Percentiles rank a stretch among this genome's conserved stretches.
These are phyloP conservation scores for Aleiodes testaceus DNA, from an alignment of 2,888 invertebrate species.

Conservation along the genomic window DNA sequence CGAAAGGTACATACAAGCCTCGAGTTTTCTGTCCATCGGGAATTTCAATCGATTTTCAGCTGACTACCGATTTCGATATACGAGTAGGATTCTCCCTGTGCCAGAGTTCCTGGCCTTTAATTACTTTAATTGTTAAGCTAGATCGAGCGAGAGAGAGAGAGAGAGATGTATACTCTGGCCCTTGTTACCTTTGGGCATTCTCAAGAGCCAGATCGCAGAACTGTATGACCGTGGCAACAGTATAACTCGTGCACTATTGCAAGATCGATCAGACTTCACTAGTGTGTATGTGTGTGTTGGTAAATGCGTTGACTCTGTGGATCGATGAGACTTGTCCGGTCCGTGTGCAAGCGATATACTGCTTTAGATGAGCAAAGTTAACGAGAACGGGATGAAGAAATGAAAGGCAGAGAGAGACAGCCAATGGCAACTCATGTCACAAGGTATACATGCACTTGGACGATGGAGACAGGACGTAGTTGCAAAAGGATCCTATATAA, in stretches of 20 bases:
- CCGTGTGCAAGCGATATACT: slow-evolving; percentile 20
- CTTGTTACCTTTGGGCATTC: slow-evolving; percentile 34
- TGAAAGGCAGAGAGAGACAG: background rate
- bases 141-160: slow-evolving; percentile 7
- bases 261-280: slow-evolving; percentile 31
- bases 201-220: slow-evolving; percentile 30
- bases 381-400: background rate
- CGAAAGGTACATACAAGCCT: slow-evolving; percentile 25
- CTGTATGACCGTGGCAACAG: slow-evolving; percentile 11
- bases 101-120: slow-evolving; percentile 35
- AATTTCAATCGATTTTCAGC: slow-evolving; percentile 32
- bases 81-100: slow-evolving; percentile 13
- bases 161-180: background rate
- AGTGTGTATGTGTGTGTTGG: background rate
- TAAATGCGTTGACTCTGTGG: slow-evolving; percentile 7
- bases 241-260: slow-evolving; percentile 14
- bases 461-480: slow-evolving; percentile 29
- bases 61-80: slow-evolving; percentile 23
- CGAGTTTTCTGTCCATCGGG: slow-evolving; percentile 14
- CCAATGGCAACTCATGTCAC: slow-evolving; percentile 22
- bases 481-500: slow-evolving; percentile 28
- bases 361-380: slow-evolving; percentile 29
- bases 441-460: slow-evolving; percentile 18
- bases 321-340: slow-evolving; percentile 32
- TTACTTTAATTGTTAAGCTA: slow-evolving; percentile 43